Percentiles rank a stretch among this genome's conserved stretches.
phyloP scores from a whole-genome alignment of 1,140 invertebrate genomes.

The Maniola jurtina region DNA sequence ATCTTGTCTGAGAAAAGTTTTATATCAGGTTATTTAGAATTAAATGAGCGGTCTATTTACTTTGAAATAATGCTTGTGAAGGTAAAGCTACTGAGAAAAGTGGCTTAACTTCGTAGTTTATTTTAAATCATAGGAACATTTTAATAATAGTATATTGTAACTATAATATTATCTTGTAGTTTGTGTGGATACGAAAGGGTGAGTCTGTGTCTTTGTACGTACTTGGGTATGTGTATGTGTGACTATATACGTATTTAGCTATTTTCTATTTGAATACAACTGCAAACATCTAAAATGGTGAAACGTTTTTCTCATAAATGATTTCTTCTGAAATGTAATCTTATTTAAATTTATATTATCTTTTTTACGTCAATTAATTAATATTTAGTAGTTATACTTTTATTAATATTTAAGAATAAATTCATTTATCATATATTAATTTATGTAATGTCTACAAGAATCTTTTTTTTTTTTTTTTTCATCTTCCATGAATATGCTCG shows the following conservation, averaged over 20 bases:
- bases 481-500: no score
- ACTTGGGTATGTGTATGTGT: not conserved
- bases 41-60: not conserved
- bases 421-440: no score
- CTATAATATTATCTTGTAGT: not conserved
- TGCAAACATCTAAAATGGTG: constrained; percentile 20
- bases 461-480: no score
- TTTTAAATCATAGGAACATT: no score
- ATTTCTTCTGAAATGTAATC: no score
- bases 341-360: not conserved
- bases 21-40: not conserved
- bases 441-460: no score
- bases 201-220: not conserved
- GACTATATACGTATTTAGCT: constrained; percentile 9
- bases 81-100: no score
- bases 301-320: not conserved
- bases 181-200: not conserved
- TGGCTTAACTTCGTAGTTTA: no score
- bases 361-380: not conserved
- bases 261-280: constrained; percentile 26
- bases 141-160: not conserved
- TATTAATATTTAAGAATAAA: no score
- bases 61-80: not conserved
- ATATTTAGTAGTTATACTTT: no score
- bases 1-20: not conserved